These are phyloP conservation scores for Trichonephila clavata DNA, from an alignment of 1,140 invertebrate species.

Conservation along the genomic window DNA sequence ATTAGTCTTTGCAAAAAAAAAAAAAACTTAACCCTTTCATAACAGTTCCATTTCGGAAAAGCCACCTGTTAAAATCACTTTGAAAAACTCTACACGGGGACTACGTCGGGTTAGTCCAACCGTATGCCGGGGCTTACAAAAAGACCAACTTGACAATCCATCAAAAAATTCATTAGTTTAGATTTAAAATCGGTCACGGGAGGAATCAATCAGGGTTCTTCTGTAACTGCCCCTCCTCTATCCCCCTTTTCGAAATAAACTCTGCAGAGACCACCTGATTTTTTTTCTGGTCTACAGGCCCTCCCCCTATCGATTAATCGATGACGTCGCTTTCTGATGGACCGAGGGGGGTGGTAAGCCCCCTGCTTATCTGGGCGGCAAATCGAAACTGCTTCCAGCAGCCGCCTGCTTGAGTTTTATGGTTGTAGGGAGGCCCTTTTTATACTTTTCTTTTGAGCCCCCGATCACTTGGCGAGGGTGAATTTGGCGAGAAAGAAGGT, in stretches of 20 bases:
- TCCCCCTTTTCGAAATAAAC: neutral
- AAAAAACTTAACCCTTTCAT: neutral
- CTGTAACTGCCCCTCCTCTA: neutral
- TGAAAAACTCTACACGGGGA: neutral
- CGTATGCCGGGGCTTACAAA: neutral
- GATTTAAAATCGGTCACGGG: constrained; percentile 24
- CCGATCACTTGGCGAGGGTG: neutral
- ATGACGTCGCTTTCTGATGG: constrained; percentile 53
- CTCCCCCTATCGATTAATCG: constrained; percentile 67
- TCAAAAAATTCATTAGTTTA: constrained; percentile 32
- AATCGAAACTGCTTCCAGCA: constrained; percentile 69
- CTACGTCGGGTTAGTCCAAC: neutral
- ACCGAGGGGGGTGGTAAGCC: constrained; percentile 4
- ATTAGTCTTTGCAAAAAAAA: neutral
- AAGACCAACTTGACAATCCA: constrained; percentile 6
- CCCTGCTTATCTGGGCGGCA: constrained; percentile 70
- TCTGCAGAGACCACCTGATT: constrained; percentile 6
- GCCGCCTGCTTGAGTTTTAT: constrained; percentile 67
- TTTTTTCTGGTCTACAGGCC: neutral
- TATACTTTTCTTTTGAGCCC: neutral
- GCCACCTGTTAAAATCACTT: constrained; percentile 14
- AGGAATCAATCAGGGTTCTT: neutral
- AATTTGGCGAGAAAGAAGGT: neutral
- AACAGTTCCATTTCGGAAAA: neutral
- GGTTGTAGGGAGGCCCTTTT: neutral